A percentile compares a stretch with the other conserved stretches of the same genome.
Conservation (phyloP, 2,888 invertebrate genomes). For the Nudaria mundana region DNA sequence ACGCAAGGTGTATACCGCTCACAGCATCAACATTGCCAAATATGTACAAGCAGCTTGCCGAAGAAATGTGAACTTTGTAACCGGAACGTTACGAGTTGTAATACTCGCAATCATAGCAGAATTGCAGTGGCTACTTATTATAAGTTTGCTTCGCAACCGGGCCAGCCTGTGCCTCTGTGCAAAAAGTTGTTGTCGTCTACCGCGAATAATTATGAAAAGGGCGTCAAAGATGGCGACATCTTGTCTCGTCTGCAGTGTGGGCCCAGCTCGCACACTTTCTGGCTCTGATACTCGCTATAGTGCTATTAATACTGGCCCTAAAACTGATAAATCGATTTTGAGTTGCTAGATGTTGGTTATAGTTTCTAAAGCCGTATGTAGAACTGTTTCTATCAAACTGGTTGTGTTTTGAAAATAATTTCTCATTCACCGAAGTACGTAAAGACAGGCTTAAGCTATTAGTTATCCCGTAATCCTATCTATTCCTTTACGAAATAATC, state of each 20-base stretch:
- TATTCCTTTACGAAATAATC: too few relatives aligned
- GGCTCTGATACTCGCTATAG: too few relatives aligned
- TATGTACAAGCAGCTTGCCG: slow-evolving; percentile 10
- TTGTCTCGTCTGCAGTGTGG: slow-evolving; percentile 51
- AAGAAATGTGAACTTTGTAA: slow-evolving; percentile 35
- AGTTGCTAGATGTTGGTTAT: too few relatives aligned
- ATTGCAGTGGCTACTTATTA: slow-evolving; percentile 27
- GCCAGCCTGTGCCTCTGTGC: slow-evolving; percentile 44
- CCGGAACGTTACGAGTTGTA: slow-evolving; percentile 26
- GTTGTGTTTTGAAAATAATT: too few relatives aligned
- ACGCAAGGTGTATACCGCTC: slow-evolving; percentile 40
- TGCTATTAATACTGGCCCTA: too few relatives aligned
- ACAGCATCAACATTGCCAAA: slow-evolving; percentile 27
- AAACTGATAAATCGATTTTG: too few relatives aligned
- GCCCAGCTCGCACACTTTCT: slow-evolving; percentile 24
- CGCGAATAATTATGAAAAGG: slow-evolving; percentile 62
- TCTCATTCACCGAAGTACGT: too few relatives aligned
- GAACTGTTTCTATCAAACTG: too few relatives aligned
- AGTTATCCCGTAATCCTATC: too few relatives aligned
- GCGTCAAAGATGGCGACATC: slow-evolving; percentile 60
- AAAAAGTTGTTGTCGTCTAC: slow-evolving; percentile 63
- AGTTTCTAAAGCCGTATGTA: too few relatives aligned
- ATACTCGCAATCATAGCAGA: slow-evolving; percentile 22
- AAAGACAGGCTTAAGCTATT: too few relatives aligned
- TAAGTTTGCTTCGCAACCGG: slow-evolving; percentile 40